Evolutionary conservation across 2,797 vertebrate species (phyloP), one percentile per base, ranked within the genome.

Genomic region (Thaleichthys pacificus): DNA sequence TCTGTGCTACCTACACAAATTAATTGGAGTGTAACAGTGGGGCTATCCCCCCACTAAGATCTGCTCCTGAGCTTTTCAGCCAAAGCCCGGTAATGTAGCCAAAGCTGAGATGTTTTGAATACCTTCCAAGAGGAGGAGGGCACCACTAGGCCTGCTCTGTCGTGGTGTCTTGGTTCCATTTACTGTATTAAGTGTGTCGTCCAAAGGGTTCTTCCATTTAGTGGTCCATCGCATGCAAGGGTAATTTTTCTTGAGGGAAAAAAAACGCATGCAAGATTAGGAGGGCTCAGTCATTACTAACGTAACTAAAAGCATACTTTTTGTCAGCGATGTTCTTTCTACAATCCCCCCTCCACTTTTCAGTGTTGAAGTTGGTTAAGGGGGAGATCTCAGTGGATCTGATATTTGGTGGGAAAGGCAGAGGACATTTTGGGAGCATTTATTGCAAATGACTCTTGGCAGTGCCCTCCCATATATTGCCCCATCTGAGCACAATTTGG

Each of bases 401-500:
- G 80, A 89, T 87, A 86, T 89, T 86, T 84, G 82, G 82, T 80
- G 86, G 86, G 89, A 91, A 89, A 84, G 86, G 75, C 83, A 80
- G 65, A 82, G 81, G 82, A 80, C 54, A 47, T 89, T 86, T 90
- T 86, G 78, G 85, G 84, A 88, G 83, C 85, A 74, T 91, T 90
- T 88, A 88, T 86, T 77, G 82, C 73, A 91, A 89, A 91, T 88
- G 78, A 82, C 76, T 90, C 84, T 83, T 91, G 89, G 86, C 88
- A 89, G 78, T 86, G 86, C 76, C 85, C 85, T 82, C 85, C 88
- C 69, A 68, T 86, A 83, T 76, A 54, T 74, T 85, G 70, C 86
- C 86, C 87, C 91, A 92, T 92, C 88, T 92, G 90, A 92, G 91
- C 79, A 85, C 86, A 91, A 92, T 93, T 89, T 93, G 85, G 85